Evolutionary conservation across 1,140 invertebrate species (phyloP).

Genomic region (Scaptomyza graminum): DNA sequence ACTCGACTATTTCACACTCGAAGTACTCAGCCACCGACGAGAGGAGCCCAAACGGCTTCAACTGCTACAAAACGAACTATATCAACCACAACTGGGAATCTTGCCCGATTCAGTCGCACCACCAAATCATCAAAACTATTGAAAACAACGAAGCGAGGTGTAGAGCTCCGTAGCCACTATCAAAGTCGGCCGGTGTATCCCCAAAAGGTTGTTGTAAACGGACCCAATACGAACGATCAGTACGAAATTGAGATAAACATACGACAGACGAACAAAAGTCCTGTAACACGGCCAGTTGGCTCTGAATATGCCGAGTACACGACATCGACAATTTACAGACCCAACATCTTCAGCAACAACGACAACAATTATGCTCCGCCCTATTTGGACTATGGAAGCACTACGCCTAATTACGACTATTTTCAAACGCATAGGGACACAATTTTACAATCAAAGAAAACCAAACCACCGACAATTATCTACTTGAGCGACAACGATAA

Average conservation of each 20-base stretch:
- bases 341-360: constrained; percentile 39
- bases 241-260: constrained; percentile 84
- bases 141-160: constrained; percentile 54
- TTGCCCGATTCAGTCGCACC: constrained; percentile 21
- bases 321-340: constrained; percentile 58
- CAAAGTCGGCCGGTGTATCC: constrained; percentile 61
- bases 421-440: constrained; percentile 41
- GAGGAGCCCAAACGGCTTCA: background rate
- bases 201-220: constrained; percentile 73
- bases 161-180: constrained; percentile 67
- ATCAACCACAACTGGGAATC: constrained; percentile 10
- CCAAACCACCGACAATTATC: constrained; percentile 79
- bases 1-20: constrained; percentile 31
- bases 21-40: constrained; percentile 23
- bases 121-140: constrained; percentile 54
- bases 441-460: constrained; percentile 45
- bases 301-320: constrained; percentile 59
- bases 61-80: background rate
- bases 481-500: constrained; percentile 71
- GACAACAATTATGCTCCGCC: constrained; percentile 60
- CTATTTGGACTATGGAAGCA: constrained; percentile 58
- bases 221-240: constrained; percentile 66
- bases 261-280: constrained; percentile 78
- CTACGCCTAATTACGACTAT: constrained; percentile 58
- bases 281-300: constrained; percentile 31